phyloP scores from a whole-genome alignment of 2,797 vertebrate genomes.

The Pyrocephalus nanus region DNA sequence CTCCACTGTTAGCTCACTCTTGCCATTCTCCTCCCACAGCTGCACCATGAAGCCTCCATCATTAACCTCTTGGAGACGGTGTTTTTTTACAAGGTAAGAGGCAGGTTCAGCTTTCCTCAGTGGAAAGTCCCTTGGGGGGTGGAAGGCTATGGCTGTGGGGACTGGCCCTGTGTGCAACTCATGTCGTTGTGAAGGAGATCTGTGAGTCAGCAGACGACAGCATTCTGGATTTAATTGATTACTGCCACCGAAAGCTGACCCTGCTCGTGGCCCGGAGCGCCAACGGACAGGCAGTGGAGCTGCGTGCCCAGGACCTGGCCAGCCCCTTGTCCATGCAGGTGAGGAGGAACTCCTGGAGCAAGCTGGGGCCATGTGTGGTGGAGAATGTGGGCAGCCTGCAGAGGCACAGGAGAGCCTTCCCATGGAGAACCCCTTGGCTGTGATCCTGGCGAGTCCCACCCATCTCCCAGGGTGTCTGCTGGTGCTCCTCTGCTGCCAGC shows the following conservation, averaged over 20 bases:
- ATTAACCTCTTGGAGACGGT: constrained; percentile 94
- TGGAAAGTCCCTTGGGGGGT: background rate
- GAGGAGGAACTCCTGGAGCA: background rate
- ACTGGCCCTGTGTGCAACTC: background rate
- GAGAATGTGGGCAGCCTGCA: background rate
- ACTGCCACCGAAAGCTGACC: constrained; percentile 92
- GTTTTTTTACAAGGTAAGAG: constrained; percentile 91
- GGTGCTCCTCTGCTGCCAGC: background rate
- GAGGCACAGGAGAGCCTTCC: background rate
- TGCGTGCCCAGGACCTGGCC: background rate
- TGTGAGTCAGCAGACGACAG: constrained; percentile 89
- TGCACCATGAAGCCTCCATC: constrained; percentile 92
- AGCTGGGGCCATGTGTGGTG: rapidly evolving
- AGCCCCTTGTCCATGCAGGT: constrained; percentile 81
- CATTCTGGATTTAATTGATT: constrained; percentile 92
- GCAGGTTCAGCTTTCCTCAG: background rate
- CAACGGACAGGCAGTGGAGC: background rate
- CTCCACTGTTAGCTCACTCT: background rate
- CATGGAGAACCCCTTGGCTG: background rate
- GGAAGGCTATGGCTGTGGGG: background rate
- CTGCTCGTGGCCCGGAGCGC: constrained; percentile 78
- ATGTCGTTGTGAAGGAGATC: constrained; percentile 79
- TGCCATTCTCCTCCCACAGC: constrained; percentile 70
- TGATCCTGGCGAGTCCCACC: background rate
- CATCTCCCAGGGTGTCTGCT: background rate